Percentiles rank a stretch among this genome's conserved stretches.
These are phyloP conservation scores for Orchesella flavescens DNA, from an alignment of 2,888 invertebrate genomes.

Conservation along the genomic window DNA sequence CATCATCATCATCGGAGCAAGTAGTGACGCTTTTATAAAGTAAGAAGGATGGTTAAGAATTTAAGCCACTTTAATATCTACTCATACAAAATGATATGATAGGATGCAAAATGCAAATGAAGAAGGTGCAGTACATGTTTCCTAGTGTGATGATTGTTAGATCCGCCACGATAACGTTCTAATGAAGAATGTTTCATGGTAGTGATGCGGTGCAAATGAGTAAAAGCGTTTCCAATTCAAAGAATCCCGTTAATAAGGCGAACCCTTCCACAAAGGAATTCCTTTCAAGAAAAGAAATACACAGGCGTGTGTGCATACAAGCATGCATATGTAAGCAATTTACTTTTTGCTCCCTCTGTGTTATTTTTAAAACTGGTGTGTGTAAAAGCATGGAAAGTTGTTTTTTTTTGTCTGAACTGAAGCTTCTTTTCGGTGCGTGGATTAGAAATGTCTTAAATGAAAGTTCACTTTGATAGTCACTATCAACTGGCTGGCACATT, in stretches of 20 bases:
- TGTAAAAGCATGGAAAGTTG: constrained; percentile 49
- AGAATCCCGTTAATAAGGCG: constrained; percentile 37
- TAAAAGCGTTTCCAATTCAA: constrained; percentile 23
- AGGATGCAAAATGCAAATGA: no score
- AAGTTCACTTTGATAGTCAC: not conserved
- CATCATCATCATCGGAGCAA: no score
- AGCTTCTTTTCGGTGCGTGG: not conserved
- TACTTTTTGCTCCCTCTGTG: not conserved
- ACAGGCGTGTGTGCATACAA: not conserved
- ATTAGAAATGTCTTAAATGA: constrained; percentile 19
- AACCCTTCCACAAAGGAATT: constrained; percentile 36
- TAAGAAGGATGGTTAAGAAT: no score
- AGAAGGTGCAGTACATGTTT: no score
- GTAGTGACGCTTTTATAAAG: no score
- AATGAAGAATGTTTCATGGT: not conserved
- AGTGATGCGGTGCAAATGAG: constrained; percentile 32
- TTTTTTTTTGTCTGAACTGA: constrained; percentile 9
- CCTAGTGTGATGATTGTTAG: no score
- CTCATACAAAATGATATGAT: no score
- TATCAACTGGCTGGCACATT: not conserved
- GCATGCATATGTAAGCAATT: constrained; percentile 27
- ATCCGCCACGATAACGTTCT: no score
- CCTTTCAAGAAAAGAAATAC: constrained; percentile 8
- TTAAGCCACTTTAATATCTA: no score
- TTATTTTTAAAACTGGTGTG: constrained; percentile 40